phyloP scores from a whole-genome alignment of 2,797 vertebrate species.

The Enteromius thamalakanensis region DNA sequence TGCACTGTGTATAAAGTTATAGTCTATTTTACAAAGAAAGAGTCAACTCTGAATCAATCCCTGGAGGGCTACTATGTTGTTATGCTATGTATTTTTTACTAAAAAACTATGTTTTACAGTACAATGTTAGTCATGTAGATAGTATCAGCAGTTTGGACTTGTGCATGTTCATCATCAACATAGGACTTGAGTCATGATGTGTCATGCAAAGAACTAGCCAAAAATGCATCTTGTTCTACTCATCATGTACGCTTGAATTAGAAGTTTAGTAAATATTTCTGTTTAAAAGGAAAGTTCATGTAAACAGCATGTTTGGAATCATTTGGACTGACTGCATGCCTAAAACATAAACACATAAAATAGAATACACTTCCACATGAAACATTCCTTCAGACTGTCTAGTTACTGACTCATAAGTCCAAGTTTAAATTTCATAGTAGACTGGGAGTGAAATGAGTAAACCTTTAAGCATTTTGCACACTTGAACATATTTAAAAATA shows the following conservation, averaged over 20 bases:
- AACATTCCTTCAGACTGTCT: not conserved
- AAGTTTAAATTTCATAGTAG: not conserved
- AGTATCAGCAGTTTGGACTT: not conserved
- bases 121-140: not conserved
- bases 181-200: not conserved
- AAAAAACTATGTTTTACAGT: not conserved
- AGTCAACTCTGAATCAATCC: no score
- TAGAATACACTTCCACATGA: not conserved
- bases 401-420: not conserved
- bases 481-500: no score
- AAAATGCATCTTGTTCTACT: not conserved
- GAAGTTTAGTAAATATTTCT: not conserved
- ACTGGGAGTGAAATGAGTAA: not conserved
- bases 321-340: not conserved
- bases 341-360: not conserved
- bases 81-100: no score
- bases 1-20: no score
- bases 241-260: not conserved
- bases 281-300: not conserved
- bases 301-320: not conserved
- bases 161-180: not conserved
- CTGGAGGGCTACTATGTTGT: not conserved
- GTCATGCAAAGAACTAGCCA: constrained; percentile 1
- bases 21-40: no score
- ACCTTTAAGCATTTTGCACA: not conserved